Evolutionary conservation across 2,797 vertebrate genomes (phyloP).

Genomic region (Holocentrus rufus): DNA sequence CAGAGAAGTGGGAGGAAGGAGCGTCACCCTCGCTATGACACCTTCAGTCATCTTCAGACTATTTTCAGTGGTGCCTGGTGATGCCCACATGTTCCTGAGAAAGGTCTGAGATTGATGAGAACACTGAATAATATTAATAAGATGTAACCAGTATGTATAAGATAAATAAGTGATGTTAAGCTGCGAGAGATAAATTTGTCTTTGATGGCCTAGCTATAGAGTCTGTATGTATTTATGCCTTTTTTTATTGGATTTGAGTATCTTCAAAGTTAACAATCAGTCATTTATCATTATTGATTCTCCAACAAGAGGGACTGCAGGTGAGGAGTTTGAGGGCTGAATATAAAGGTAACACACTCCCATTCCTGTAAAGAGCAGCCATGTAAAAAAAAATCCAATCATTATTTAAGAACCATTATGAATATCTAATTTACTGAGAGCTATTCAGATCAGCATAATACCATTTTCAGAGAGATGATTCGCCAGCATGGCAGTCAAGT

Average conservation of each 20-base stretch:
- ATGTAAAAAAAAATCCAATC: neutral
- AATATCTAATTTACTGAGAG: constrained; percentile 24
- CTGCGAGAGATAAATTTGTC: constrained; percentile 41
- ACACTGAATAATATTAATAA: constrained; percentile 45
- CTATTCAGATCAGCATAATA: constrained; percentile 37
- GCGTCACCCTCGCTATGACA: neutral
- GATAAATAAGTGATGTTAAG: constrained; percentile 58
- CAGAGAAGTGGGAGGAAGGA: neutral
- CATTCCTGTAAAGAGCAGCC: constrained; percentile 19
- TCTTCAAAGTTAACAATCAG: too few species aligned
- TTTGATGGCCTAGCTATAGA: constrained; percentile 34
- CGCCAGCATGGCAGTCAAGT: constrained; percentile 51
- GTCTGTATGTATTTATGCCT: constrained; percentile 16
- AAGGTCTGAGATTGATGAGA: constrained; percentile 68
- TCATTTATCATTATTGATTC: neutral
- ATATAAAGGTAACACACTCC: constrained; percentile 25
- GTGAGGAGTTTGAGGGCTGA: neutral
- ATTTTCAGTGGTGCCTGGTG: constrained; percentile 56
- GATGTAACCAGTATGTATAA: constrained; percentile 24
- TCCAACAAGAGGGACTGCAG: too few species aligned
- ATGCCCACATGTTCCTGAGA: constrained; percentile 69
- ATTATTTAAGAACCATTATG: constrained; percentile 26
- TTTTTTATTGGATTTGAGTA: neutral
- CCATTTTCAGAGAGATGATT: constrained; percentile 32
- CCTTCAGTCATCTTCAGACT: neutral